These are phyloP conservation scores for Philereme vetulata DNA, from an alignment of 2,888 invertebrate genomes.

Conservation along the genomic window DNA sequence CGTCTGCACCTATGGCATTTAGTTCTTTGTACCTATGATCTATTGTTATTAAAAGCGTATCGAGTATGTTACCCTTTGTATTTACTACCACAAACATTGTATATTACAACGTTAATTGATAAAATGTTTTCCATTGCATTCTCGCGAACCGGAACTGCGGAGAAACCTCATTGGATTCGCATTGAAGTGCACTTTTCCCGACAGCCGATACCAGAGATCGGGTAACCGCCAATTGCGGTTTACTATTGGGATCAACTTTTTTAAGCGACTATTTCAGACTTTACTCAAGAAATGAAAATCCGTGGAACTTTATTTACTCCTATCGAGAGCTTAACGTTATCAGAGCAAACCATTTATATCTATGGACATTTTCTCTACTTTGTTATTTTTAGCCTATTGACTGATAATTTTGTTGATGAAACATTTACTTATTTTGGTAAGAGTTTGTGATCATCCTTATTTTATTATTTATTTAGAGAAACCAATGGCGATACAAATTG, in stretches of 20 bases:
- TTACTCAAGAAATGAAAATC: constrained; percentile 14
- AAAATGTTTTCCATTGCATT: constrained; percentile 46
- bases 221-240: constrained; percentile 46
- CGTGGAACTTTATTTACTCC: background rate
- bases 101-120: constrained; percentile 21
- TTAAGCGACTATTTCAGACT: constrained; percentile 19
- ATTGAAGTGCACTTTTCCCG: constrained; percentile 44
- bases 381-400: too few relatives aligned
- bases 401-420: too few relatives aligned
- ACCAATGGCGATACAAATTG: too few relatives aligned
- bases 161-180: constrained; percentile 53
- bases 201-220: constrained; percentile 56
- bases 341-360: too few relatives aligned
- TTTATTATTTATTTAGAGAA: too few relatives aligned
- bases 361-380: too few relatives aligned
- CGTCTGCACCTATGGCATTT: too few relatives aligned
- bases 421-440: too few relatives aligned
- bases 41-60: too few relatives aligned
- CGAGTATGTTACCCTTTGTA: too few relatives aligned
- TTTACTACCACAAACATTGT: constrained; percentile 6
- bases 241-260: constrained; percentile 28
- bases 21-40: too few relatives aligned
- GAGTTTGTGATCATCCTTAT: too few relatives aligned
- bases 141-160: constrained; percentile 61
- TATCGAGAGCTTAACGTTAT: background rate